A percentile compares a stretch with the other conserved stretches of the same genome.
Conservation (phyloP, 2,797 vertebrate genomes). For the Lateolabrax maculatus region DNA sequence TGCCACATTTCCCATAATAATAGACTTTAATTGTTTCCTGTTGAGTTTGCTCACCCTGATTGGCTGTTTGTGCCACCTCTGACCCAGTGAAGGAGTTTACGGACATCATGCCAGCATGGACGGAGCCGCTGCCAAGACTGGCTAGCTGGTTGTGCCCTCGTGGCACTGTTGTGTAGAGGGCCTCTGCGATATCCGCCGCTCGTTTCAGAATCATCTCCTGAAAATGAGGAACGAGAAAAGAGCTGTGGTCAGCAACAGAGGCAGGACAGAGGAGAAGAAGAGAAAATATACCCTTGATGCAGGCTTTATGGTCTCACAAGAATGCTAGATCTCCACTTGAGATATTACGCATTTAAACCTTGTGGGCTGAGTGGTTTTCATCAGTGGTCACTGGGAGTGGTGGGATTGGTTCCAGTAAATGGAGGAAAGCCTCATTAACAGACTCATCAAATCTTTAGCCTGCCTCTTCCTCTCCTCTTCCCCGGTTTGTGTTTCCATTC, state of each 20-base stretch:
- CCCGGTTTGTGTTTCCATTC: slow-evolving; percentile 25
- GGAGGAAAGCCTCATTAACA: slow-evolving; percentile 72
- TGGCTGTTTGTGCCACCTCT: slow-evolving; percentile 93
- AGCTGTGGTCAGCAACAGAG: slow-evolving; percentile 58
- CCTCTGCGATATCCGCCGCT: slow-evolving; percentile 96
- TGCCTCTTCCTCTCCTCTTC: slow-evolving; percentile 42
- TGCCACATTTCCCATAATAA: slow-evolving; percentile 34
- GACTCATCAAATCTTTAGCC: slow-evolving; percentile 61
- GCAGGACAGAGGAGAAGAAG: slow-evolving; percentile 10
- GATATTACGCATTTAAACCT: slow-evolving; percentile 60
- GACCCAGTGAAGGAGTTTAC: slow-evolving; percentile 96
- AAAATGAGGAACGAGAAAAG: slow-evolving; percentile 40
- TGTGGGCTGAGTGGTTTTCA: slow-evolving; percentile 65
- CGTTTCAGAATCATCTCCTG: slow-evolving; percentile 98
- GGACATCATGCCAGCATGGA: slow-evolving; percentile 96
- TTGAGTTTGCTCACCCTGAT: slow-evolving; percentile 90
- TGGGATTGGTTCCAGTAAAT: slow-evolving; percentile 69
- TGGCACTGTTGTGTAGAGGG: slow-evolving; percentile 94
- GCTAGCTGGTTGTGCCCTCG: slow-evolving; percentile 96
- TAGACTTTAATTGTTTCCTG: slow-evolving; percentile 29
- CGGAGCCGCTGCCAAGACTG: slow-evolving; percentile 91
- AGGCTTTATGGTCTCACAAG: slow-evolving; percentile 51
- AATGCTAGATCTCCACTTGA: slow-evolving; percentile 54
- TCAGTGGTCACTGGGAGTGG: slow-evolving; percentile 62
- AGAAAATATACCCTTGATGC: slow-evolving; percentile 23